Base-by-base conservation (phyloP, 2,888 invertebrate genomes). In the Epinotia ramella region DNA sequence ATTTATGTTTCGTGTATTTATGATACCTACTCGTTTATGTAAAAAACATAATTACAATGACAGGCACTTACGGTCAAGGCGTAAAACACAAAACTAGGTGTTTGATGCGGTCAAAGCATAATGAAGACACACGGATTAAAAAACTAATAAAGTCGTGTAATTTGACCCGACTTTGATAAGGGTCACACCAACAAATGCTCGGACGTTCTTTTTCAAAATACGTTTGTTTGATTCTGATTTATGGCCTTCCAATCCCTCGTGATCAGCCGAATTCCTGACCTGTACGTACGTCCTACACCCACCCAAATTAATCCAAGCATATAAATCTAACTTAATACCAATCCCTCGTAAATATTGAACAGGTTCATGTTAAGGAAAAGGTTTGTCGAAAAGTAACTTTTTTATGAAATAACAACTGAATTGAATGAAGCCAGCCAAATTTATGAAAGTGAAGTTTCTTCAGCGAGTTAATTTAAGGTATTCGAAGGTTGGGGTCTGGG, bases 161-260 rank as follows among this genome's bases (percentile, higher is more conserved):
- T 67, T 67, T 76, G 62, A 73, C 77, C 74, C 78, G 84, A 86
- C 84, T 84, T 88, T 87, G 87, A 87, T 82, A 84, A 86, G 86
- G 88, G 87, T 87, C 82, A 81, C 80, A 82, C 79, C 78, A 78
- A 70, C 33, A 69, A 62, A 77, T 46, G 67, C 77, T 80, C 78
- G 77, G 77, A 79, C 79, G 81, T 83, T 84, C 78, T 80, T 82
- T 79, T 81, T 84, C 79, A 83, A 87, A 86, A 86, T 82, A 80
- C 74, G 80, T 83, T 83, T 80, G 79, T 84, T 84, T 82, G 81
- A 86, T 86, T 86, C 81, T 84, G 83, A 89, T 88, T 88, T 86
- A 88, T 87, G 83, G 83, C 80, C 81, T 78, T 82, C 77, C 79
- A 82, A 84, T 81, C 83, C 82, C 80, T 82, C 77, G 77, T 80